Evolutionary conservation across 2,888 invertebrate species (phyloP).

Genomic region (Deilephila porcellus): DNA sequence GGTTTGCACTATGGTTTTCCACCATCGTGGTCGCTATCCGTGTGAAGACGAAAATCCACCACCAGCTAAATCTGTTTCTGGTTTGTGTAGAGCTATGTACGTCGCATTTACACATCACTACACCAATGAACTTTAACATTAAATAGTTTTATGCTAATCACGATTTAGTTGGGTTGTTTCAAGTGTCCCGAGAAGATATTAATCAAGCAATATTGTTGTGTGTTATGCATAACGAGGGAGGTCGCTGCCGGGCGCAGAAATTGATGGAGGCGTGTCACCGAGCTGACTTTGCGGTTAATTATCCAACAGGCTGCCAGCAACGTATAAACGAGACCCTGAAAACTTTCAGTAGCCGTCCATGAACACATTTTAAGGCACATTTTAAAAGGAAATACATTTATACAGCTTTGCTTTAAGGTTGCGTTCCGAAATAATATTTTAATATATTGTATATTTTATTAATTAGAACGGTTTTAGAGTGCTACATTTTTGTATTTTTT

Average conservation of each 20-base stretch:
- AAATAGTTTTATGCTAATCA: constrained; percentile 82
- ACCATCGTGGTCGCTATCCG: no score
- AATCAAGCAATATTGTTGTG: constrained; percentile 80
- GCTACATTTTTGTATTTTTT: background rate
- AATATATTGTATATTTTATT: background rate
- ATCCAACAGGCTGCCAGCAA: constrained; percentile 43
- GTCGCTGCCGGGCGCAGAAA: constrained; percentile 61
- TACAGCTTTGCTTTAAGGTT: background rate
- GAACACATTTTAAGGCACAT: constrained; percentile 32
- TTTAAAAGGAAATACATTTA: background rate
- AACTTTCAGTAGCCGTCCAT: constrained; percentile 24
- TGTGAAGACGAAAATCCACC: background rate
- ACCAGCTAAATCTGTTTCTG: background rate
- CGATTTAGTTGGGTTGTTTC: constrained; percentile 66
- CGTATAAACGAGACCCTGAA: constrained; percentile 16
- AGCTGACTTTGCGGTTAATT: constrained; percentile 75
- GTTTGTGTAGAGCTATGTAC: constrained; percentile 31
- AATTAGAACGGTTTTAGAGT: background rate
- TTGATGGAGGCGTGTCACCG: constrained; percentile 78
- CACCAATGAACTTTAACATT: constrained; percentile 67
- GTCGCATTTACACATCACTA: background rate
- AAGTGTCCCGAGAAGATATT: constrained; percentile 73
- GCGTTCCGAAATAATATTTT: background rate
- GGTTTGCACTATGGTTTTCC: no score
- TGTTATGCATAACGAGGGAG: constrained; percentile 68